Evolutionary conservation across 1,140 invertebrate genomes (phyloP), one percentile per base, ranked within the genome.

Genomic region (Lethrus apterus): DNA sequence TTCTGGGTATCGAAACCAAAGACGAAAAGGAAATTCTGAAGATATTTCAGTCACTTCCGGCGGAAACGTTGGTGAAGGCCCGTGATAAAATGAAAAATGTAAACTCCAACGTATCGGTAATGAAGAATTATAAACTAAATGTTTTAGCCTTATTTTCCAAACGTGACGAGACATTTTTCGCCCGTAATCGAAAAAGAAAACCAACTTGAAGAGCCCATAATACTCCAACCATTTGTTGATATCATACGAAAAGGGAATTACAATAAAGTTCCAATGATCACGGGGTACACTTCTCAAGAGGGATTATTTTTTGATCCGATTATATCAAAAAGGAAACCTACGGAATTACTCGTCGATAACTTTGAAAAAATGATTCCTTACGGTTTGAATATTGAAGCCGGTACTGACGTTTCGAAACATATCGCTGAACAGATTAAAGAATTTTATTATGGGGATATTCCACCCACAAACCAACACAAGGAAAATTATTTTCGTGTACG

Each of bases 191-290:
- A 77, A 67, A 61, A 68, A 29, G 40, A 46, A 2, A 68, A 52
- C n/a, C n/a, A n/a, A n/a, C n/a, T n/a, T 50, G 62, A 70, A 31
- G 62, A 69, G 26, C 68, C 72, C 2, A 64, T 78, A 14, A 51
- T 77, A 3, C 70, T 69, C 1, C 56, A 70, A 54, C 46, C 65
- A 8, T 73, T 73, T 1, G 63, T 72, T 44, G 62, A 71, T 9
- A 54, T 74, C 2, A 46, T 75, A 2, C 48, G 47, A 19, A 43
- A 55, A 14, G 53, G 56, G 19, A 52, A 64, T 36, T 52, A 68
- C 48, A 64, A 70, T 65, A 44, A 62, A 64, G 63, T 76, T 9
- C 72, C 74, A 1, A 50, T 75, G 1, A 74, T 77, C 61, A 71
- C 76, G 2, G 74, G 74, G 10, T 75, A 70, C 50, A 74, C 46